These are phyloP conservation scores for Callimorpha dominula DNA, from an alignment of 2,888 invertebrate genomes.

Conservation along the genomic window DNA sequence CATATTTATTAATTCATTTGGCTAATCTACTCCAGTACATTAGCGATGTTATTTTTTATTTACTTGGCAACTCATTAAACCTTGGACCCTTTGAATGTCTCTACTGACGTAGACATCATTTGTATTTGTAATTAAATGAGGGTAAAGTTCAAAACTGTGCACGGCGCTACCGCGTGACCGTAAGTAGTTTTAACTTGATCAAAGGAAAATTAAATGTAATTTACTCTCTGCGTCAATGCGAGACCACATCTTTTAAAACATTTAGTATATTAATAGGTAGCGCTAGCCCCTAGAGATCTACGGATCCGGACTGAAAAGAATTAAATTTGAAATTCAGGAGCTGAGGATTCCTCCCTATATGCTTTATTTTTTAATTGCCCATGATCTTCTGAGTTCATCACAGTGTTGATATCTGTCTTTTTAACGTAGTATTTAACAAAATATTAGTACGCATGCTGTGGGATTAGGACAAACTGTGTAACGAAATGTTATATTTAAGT, in stretches of 20 bases:
- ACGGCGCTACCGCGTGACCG: neutral
- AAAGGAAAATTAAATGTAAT: neutral
- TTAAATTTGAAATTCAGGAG: too few relatives aligned
- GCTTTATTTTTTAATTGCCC: neutral
- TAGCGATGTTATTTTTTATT: neutral
- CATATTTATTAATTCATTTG: neutral
- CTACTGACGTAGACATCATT: neutral
- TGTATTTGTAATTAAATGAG: constrained; percentile 2
- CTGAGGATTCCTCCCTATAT: too few relatives aligned
- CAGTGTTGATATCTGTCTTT: neutral
- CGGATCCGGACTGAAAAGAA: neutral
- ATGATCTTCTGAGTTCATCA: neutral
- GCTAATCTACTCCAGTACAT: neutral
- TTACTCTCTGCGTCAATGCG: neutral
- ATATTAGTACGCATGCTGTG: constrained; percentile 29
- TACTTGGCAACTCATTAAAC: neutral
- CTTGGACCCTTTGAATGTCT: neutral
- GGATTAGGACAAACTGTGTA: constrained; percentile 59
- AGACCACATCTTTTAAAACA: neutral
- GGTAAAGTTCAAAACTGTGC: neutral
- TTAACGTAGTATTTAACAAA: constrained; percentile 20
- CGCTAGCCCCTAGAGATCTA: too few relatives aligned
- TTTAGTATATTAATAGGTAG: too few relatives aligned
- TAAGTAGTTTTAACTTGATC: neutral
- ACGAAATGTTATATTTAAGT: constrained; percentile 55